A percentile compares a stretch with the other conserved stretches of the same genome.
These are phyloP conservation scores for Halichoerus grypus DNA, from an alignment of 2,113 vertebrate genomes.

Conservation along the genomic window DNA sequence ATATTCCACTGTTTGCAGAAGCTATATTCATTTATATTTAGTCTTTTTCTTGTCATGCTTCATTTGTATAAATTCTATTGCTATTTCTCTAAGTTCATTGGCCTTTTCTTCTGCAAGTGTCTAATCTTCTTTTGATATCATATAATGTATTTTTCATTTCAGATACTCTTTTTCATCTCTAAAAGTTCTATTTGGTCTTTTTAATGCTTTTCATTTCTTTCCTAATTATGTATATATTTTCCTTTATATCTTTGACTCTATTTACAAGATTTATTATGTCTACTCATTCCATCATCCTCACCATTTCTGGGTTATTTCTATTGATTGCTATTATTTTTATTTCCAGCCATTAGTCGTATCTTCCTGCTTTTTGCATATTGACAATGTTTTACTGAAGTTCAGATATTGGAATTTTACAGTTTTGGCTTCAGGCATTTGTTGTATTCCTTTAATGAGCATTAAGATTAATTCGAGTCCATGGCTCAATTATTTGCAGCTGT, in stretches of 20 bases:
- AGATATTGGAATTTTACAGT: background rate
- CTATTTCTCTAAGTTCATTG: background rate
- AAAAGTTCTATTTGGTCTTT: background rate
- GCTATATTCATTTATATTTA: background rate
- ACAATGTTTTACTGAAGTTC: background rate
- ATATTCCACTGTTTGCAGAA: background rate
- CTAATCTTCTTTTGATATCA: background rate
- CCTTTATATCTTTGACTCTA: background rate
- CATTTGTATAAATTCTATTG: background rate
- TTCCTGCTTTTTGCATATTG: background rate
- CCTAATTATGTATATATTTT: background rate
- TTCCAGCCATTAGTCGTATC: background rate
- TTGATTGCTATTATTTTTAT: background rate
- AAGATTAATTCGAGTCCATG: background rate
- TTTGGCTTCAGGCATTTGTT: background rate
- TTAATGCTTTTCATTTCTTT: background rate
- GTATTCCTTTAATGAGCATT: background rate
- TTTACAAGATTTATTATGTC: background rate
- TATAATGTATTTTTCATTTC: background rate
- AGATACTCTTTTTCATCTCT: background rate
- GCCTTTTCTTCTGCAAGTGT: background rate
- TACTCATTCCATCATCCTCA: background rate
- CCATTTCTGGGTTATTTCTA: background rate
- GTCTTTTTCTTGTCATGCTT: background rate
- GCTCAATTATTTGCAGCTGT: background rate